Evolutionary conservation across 2,888 invertebrate genomes (phyloP), one percentile per base, ranked within the genome.

Genomic region (Drosophila mimica): DNA sequence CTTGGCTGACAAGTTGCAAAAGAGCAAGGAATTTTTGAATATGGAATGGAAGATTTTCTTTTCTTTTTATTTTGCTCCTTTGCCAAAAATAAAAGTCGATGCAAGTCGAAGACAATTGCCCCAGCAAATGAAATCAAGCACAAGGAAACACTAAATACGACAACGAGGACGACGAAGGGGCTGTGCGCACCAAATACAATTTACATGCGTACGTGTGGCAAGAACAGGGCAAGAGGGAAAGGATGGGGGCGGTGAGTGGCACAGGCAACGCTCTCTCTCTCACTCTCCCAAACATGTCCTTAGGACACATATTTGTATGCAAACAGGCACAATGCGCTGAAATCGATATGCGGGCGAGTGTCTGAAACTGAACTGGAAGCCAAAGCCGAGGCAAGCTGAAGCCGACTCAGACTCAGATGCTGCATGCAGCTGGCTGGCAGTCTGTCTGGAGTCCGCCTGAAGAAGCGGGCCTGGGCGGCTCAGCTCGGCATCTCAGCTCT

Each of bases 171-270:
- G 60, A 70, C 68, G 70, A 46, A 48, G 28, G 54, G 36, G n/a
- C 15, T 2, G 66, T 81, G 79, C 40, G 66, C 76, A 74, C 74
- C 73, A 84, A 84, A 77, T 84, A 85, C 85, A 85, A 85, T 89
- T 85, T 88, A 86, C 85, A 89, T 86, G 90, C 90, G 85, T 89
- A 89, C 88, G 90, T 85, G 85, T 84, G 85, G 72, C 85, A 82
- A 65, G 48, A 59, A 57, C 43, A 20, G 43, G 52, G 59, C 31
- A 57, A 56, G 25, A 49, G 51, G 15, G 6, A 15, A 6, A 48
- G 40, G 28, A 3, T 2, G 25, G 2, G 25, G 25, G 25, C 2
- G 25, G 25, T 2, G 31, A 20, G 33, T 31, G 13, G n/a, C 30
- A 13, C 38, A 11, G 59, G 33, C 34, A 40, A 48, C 53, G 33